Evolutionary conservation across 1,140 invertebrate genomes (phyloP).

Genomic region (Danaus plexippus): DNA sequence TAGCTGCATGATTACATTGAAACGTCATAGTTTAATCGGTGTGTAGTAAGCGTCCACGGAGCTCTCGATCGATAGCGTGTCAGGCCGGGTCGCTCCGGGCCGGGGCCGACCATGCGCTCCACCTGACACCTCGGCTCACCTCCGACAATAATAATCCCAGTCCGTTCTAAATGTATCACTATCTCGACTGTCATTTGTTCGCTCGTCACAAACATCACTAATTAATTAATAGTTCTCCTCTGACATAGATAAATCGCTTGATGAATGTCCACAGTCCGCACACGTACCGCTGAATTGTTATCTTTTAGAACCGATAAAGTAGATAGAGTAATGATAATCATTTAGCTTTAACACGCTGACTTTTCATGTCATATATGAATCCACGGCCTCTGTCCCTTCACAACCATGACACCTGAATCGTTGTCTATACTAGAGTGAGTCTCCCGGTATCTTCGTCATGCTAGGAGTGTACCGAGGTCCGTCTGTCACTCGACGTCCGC

Average conservation of each 20-base stretch:
- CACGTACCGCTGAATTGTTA: slow-evolving; percentile 4
- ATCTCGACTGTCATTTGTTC: slow-evolving; percentile 11
- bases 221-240: slow-evolving; percentile 12
- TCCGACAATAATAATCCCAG: slow-evolving; percentile 14
- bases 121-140: slow-evolving; percentile 18
- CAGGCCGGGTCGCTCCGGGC: slow-evolving; percentile 17
- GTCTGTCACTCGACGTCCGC: too few species aligned
- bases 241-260: slow-evolving; percentile 17
- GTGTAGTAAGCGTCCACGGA: slow-evolving; percentile 13
- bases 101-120: slow-evolving; percentile 12
- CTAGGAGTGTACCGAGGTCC: too few species aligned
- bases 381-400: too few species aligned
- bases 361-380: too few species aligned
- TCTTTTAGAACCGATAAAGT: slow-evolving; percentile 4
- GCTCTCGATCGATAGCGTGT: slow-evolving; percentile 28
- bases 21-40: neutral
- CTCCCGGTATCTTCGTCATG: too few species aligned
- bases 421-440: too few species aligned
- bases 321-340: too few species aligned
- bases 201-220: slow-evolving; percentile 13
- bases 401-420: too few species aligned
- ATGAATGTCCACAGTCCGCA: slow-evolving; percentile 7
- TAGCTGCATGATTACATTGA: slow-evolving; percentile 11
- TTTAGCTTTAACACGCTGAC: too few species aligned
- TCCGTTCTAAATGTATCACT: slow-evolving; percentile 23